Percentiles rank a stretch among this genome's conserved stretches.
Evolutionary conservation across 64 coral and sea anemone genomes (phyloP).

Genomic region (Montipora capricornis): DNA sequence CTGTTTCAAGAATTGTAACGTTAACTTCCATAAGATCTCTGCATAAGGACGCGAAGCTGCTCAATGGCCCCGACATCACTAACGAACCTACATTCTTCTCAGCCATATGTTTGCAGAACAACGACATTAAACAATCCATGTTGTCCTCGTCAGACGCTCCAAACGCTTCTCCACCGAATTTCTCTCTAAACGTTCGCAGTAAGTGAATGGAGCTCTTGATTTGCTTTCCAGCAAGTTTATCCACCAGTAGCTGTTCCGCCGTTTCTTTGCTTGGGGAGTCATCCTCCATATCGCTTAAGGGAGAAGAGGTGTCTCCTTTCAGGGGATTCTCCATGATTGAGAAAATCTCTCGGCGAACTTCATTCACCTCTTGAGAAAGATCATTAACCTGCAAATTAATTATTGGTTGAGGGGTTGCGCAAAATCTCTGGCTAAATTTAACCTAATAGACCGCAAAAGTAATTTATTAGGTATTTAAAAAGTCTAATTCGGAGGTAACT

Average conservation of each 20-base stretch:
- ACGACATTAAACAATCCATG: slow-evolving; percentile 67
- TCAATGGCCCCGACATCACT: slow-evolving; percentile 73
- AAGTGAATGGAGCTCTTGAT: slow-evolving; percentile 72
- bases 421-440: no score
- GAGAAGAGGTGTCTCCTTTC: slow-evolving; percentile 33
- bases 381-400: slow-evolving; percentile 74
- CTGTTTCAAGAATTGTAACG: slow-evolving; percentile 72
- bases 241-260: slow-evolving; percentile 54
- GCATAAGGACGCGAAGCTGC: slow-evolving; percentile 76
- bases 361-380: slow-evolving; percentile 67
- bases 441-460: no score
- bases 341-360: slow-evolving; percentile 73
- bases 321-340: slow-evolving; percentile 80
- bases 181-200: slow-evolving; percentile 69
- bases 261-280: slow-evolving; percentile 65
- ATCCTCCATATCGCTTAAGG: slow-evolving; percentile 30
- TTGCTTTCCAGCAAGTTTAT: slow-evolving; percentile 57
- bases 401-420: no score
- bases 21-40: slow-evolving; percentile 88
- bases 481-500: no score
- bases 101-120: slow-evolving; percentile 80
- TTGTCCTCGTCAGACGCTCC: slow-evolving; percentile 87
- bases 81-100: slow-evolving; percentile 74
- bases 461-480: no score
- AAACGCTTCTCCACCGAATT: slow-evolving; percentile 70